Evolutionary conservation across 1,140 invertebrate genomes (phyloP).

Genomic region (Potamilus streckersoni): DNA sequence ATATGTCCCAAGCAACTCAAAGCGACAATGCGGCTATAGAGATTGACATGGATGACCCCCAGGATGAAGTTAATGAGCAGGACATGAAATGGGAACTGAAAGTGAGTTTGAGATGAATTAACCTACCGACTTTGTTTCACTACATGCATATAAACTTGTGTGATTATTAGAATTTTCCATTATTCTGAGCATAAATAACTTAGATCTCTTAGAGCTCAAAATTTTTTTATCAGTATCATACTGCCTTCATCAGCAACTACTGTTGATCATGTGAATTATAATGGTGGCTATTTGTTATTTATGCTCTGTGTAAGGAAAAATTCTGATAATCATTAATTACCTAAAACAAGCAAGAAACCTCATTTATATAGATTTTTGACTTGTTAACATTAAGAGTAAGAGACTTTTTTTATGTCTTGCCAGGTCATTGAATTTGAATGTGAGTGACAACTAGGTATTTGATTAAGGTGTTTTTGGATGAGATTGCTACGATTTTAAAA

Average conservation of each 20-base stretch:
- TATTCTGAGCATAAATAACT: too few species aligned
- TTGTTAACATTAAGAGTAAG: too few species aligned
- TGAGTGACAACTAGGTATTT: too few species aligned
- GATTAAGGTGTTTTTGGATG: too few species aligned
- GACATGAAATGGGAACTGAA: constrained; percentile 34
- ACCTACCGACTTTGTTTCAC: neutral
- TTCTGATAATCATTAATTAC: too few species aligned
- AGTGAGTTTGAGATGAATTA: constrained; percentile 10
- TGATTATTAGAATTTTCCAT: neutral
- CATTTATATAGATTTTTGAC: too few species aligned
- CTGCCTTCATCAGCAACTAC: neutral
- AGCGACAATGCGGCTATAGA: constrained; percentile 26
- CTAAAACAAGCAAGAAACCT: too few species aligned
- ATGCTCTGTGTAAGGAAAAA: too few species aligned
- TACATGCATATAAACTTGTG: neutral
- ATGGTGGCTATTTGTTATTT: too few species aligned
- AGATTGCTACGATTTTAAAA: too few species aligned
- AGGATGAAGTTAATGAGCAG: constrained; percentile 11
- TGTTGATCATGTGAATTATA: neutral
- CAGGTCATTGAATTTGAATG: too few species aligned
- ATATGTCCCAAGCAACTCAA: constrained; percentile 24
- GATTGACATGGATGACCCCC: constrained; percentile 14
- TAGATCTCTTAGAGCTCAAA: neutral
- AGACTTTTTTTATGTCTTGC: too few species aligned
- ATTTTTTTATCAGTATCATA: neutral